Conservation (phyloP, 2,797 vertebrate genomes). For the Diglossa cyanea region DNA sequence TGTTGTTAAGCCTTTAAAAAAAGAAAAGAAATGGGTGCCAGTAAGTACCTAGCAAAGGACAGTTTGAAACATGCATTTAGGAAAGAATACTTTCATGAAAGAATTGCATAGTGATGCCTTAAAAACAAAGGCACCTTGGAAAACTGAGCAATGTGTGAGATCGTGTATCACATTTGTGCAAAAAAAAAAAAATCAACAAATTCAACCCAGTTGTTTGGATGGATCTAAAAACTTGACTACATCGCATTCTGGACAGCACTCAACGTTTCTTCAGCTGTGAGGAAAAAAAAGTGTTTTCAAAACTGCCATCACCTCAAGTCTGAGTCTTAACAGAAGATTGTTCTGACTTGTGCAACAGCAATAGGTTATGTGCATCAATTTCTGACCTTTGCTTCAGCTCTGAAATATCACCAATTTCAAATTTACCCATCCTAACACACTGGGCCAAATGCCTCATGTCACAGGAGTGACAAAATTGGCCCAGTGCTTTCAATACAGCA, state of each 20-base stretch:
- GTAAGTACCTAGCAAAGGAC: not conserved
- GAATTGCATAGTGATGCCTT: not conserved
- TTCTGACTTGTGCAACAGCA: constrained; percentile 12
- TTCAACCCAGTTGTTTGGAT: not conserved
- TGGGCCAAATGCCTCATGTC: not conserved
- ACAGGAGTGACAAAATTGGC: not conserved
- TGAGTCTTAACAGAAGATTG: not conserved
- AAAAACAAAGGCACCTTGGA: not conserved
- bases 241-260: not conserved
- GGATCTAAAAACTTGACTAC: not conserved
- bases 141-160: not conserved
- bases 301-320: not conserved
- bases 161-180: not conserved
- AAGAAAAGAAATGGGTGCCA: not conserved
- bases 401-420: constrained; percentile 30
- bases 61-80: not conserved
- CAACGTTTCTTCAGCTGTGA: not conserved
- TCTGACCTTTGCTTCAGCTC: constrained; percentile 43
- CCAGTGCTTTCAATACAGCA: not conserved
- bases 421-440: not conserved
- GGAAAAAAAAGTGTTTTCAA: not conserved
- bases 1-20: not conserved
- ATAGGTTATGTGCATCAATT: not conserved
- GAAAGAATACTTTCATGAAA: not conserved
- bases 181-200: not conserved